These are phyloP conservation scores for Siderastrea siderea DNA, from an alignment of 92 coral and sea anemone genomes.

Conservation along the genomic window DNA sequence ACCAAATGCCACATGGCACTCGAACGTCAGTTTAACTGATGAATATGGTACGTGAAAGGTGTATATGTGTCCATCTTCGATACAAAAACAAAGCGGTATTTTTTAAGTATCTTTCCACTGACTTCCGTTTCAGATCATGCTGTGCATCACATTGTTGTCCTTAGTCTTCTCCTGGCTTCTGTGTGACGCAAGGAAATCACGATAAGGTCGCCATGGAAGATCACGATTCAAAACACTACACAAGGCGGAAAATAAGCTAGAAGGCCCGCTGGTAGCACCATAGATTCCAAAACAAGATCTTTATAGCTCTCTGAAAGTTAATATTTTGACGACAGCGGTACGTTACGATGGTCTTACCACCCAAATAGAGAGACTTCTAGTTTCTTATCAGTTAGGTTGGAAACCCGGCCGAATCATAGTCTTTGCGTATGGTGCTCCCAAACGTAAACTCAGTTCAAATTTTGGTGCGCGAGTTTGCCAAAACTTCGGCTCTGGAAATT, in stretches of 20 bases:
- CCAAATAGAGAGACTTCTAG: background rate
- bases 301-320: background rate
- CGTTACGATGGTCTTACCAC: background rate
- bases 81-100: too few relatives aligned
- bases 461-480: too few relatives aligned
- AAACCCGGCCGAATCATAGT: too few relatives aligned
- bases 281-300: background rate
- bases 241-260: too few relatives aligned
- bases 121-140: constrained; percentile 48
- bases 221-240: too few relatives aligned
- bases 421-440: too few relatives aligned
- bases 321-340: background rate
- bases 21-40: background rate
- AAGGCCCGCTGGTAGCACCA: too few relatives aligned
- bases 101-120: too few relatives aligned
- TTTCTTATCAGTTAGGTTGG: too few relatives aligned
- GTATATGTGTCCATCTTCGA: too few relatives aligned
- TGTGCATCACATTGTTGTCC: constrained; percentile 45
- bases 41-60: background rate
- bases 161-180: constrained; percentile 58
- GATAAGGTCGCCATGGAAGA: background rate
- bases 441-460: too few relatives aligned
- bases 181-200: constrained; percentile 39
- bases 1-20: background rate
- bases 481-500: too few relatives aligned